A percentile compares a stretch with the other conserved stretches of the same genome.
Conservation (phyloP, 2,113 vertebrate genomes). For the Meriones unguiculatus region DNA sequence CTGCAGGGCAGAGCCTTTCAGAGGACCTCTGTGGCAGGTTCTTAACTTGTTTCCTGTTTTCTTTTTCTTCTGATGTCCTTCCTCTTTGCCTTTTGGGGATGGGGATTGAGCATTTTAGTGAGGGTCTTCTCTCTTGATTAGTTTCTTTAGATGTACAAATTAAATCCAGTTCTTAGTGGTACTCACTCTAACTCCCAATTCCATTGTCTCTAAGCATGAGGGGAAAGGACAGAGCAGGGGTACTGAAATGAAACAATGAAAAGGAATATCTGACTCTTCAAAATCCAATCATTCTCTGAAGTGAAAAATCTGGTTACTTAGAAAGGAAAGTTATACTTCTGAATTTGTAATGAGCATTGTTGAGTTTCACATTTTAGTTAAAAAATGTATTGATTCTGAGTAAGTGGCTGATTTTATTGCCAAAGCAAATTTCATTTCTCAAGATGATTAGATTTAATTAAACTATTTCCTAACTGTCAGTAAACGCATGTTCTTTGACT, state of each 20-base stretch:
- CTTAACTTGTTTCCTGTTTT: no score
- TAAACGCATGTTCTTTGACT: slow-evolving; percentile 79
- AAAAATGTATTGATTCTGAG: slow-evolving; percentile 83
- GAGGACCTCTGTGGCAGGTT: no score
- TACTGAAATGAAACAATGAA: slow-evolving; percentile 75
- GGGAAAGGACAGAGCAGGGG: slow-evolving; percentile 67
- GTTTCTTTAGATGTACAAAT: no score
- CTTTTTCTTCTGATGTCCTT: no score
- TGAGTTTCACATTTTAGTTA: slow-evolving; percentile 78
- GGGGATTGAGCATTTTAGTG: no score
- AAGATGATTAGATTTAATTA: slow-evolving; percentile 84
- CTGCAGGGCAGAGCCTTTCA: no score
- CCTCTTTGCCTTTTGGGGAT: no score
- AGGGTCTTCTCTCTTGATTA: no score
- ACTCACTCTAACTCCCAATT: slow-evolving; percentile 51
- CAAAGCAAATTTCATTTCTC: slow-evolving; percentile 85
- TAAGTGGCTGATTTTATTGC: slow-evolving; percentile 84
- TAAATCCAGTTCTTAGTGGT: slow-evolving; percentile 42
- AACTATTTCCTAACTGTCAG: slow-evolving; percentile 81
- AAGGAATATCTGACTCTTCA: slow-evolving; percentile 77
- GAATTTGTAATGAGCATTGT: slow-evolving; percentile 72
- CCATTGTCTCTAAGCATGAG: slow-evolving; percentile 48
- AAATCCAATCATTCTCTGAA: slow-evolving; percentile 82
- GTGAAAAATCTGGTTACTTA: slow-evolving; percentile 70
- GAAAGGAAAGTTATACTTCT: slow-evolving; percentile 70